Percentiles rank a stretch among this genome's conserved stretches.
Conservation (phyloP, 2,888 invertebrate species). For the Chironomus tentans region DNA sequence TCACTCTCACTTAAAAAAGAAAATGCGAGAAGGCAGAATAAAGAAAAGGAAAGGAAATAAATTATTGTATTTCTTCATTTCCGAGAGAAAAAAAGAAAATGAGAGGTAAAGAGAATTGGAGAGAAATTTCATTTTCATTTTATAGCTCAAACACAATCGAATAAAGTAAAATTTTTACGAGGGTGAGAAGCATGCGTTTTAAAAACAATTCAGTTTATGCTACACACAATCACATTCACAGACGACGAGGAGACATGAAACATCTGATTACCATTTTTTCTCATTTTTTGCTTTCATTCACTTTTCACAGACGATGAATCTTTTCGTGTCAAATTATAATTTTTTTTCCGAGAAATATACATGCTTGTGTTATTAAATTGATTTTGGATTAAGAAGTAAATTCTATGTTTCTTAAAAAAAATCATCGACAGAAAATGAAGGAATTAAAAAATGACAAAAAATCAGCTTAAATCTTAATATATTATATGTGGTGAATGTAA, state of each 20-base stretch:
- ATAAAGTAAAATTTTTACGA: background rate
- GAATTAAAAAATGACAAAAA: too few species aligned
- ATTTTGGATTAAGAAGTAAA: too few species aligned
- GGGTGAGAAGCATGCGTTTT: constrained; percentile 6
- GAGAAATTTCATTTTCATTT: background rate
- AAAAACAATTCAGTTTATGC: background rate
- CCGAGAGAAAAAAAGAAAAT: background rate
- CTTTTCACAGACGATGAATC: background rate
- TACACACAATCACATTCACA: background rate
- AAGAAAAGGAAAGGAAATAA: too few species aligned
- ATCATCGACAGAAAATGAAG: too few species aligned
- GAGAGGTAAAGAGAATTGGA: background rate
- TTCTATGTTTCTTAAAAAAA: too few species aligned
- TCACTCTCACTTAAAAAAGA: background rate
- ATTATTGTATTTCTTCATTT: too few species aligned
- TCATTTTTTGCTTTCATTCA: too few species aligned
- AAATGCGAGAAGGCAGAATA: too few species aligned
- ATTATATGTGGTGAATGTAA: too few species aligned
- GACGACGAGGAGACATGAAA: constrained; percentile 5
- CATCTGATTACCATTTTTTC: constrained; percentile 8
- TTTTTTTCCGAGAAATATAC: too few species aligned
- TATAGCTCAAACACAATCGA: background rate
- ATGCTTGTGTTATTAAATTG: too few species aligned
- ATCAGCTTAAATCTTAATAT: too few species aligned
- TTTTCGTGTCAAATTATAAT: background rate